These are phyloP conservation scores for Dryomyza anilis DNA, from an alignment of 2,888 invertebrate species.

Conservation along the genomic window DNA sequence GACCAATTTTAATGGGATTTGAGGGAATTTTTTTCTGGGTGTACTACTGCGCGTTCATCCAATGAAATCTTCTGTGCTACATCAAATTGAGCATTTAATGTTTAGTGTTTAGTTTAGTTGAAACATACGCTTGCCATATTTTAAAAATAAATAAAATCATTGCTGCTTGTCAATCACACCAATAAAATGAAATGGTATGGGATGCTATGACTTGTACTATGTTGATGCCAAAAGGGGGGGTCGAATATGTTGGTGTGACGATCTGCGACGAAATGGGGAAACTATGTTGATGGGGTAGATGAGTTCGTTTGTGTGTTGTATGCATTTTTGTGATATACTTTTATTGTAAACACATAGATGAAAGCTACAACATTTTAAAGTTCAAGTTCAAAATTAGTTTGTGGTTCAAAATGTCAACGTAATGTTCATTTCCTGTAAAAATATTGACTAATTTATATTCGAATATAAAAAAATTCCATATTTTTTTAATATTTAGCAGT, in stretches of 20 bases:
- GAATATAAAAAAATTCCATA: too few relatives aligned
- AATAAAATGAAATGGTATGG: too few relatives aligned
- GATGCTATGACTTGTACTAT: too few relatives aligned
- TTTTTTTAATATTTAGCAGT: too few relatives aligned
- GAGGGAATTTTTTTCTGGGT: too few relatives aligned
- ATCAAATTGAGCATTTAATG: slow-evolving; percentile 21
- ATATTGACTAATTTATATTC: too few relatives aligned
- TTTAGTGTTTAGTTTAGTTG: slow-evolving; percentile 13
- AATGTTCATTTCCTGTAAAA: too few relatives aligned
- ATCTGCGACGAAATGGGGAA: background rate
- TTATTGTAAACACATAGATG: too few relatives aligned
- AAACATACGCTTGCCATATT: slow-evolving; percentile 10
- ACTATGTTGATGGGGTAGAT: background rate
- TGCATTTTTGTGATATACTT: background rate
- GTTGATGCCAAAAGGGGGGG: background rate
- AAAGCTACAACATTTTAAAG: too few relatives aligned
- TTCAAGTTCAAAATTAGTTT: too few relatives aligned
- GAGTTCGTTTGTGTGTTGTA: background rate
- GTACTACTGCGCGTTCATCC: background rate
- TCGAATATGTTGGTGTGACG: background rate
- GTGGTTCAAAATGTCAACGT: too few relatives aligned
- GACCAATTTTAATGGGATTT: too few relatives aligned
- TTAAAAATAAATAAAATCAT: slow-evolving; percentile 23
- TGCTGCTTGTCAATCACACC: slow-evolving; percentile 26
- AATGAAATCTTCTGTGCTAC: background rate